These are phyloP conservation scores for Sebastes jordani DNA, from an alignment of 2,797 vertebrate genomes.

Conservation along the genomic window DNA sequence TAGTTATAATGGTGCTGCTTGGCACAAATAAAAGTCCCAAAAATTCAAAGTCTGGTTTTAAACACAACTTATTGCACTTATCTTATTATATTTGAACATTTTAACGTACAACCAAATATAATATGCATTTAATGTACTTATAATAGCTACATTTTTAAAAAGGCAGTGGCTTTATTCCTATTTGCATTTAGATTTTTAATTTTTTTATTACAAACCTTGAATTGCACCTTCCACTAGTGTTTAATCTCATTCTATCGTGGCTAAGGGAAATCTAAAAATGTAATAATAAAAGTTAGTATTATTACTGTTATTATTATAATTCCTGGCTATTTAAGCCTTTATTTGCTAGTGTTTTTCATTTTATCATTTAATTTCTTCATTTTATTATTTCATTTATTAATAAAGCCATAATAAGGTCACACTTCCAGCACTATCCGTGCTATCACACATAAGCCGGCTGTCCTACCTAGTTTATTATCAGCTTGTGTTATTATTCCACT, in stretches of 20 bases:
- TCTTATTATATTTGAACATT: background rate
- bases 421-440: background rate
- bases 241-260: background rate
- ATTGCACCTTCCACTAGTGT: background rate
- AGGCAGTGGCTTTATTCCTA: background rate
- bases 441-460: background rate
- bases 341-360: background rate
- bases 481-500: background rate
- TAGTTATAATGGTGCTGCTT: constrained; percentile 30
- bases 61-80: background rate
- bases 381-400: too few relatives aligned
- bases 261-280: background rate
- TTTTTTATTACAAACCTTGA: background rate
- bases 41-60: constrained; percentile 21
- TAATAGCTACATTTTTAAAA: background rate
- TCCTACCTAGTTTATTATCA: constrained; percentile 2
- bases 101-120: background rate
- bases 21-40: background rate
- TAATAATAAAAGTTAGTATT: background rate
- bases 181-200: background rate
- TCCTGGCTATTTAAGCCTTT: background rate
- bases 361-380: background rate
- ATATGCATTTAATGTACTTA: background rate
- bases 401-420: constrained; percentile 10
- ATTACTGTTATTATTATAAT: background rate